Conservation (phyloP, 1,140 invertebrate genomes). For the Lepidurus apus region DNA sequence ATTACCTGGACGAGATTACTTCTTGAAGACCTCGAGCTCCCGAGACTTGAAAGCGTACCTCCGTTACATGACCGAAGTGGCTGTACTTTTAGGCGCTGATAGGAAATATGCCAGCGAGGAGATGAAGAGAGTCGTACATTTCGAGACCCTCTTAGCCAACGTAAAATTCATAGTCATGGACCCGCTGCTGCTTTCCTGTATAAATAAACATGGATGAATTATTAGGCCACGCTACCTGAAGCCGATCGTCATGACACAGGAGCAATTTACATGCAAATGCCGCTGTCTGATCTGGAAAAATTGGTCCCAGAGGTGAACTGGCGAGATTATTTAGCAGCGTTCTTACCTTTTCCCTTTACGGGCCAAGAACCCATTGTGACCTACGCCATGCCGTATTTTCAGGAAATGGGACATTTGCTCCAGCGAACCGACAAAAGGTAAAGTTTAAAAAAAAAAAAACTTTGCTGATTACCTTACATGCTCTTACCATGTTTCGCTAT, state of each 20-base stretch:
- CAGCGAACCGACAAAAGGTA: slow-evolving; percentile 61
- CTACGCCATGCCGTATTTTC: slow-evolving; percentile 72
- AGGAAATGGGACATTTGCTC: slow-evolving; percentile 68
- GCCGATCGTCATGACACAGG: slow-evolving; percentile 76
- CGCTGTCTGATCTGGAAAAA: slow-evolving; percentile 56
- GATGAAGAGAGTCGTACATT: slow-evolving; percentile 60
- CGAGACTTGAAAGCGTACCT: slow-evolving; percentile 65
- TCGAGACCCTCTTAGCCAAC: slow-evolving; percentile 72
- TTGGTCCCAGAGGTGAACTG: slow-evolving; percentile 71
- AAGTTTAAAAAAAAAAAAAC: slow-evolving; percentile 11
- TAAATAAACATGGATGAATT: neutral
- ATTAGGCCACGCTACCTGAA: slow-evolving; percentile 65
- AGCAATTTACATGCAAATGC: slow-evolving; percentile 66
- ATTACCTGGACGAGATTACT: slow-evolving; percentile 69
- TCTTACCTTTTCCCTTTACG: slow-evolving; percentile 58
- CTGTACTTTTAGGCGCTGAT: slow-evolving; percentile 65
- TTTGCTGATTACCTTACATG: too few species aligned
- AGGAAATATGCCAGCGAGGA: slow-evolving; percentile 56
- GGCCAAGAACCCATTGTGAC: slow-evolving; percentile 67
- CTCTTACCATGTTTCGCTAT: too few species aligned
- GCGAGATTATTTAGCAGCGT: slow-evolving; percentile 64
- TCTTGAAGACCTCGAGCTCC: slow-evolving; percentile 62
- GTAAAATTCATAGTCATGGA: slow-evolving; percentile 47
- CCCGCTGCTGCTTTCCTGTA: neutral
- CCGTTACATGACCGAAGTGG: slow-evolving; percentile 70